Conservation (phyloP, 2,888 invertebrate genomes). For the Drosophila cyrtoloma region DNA sequence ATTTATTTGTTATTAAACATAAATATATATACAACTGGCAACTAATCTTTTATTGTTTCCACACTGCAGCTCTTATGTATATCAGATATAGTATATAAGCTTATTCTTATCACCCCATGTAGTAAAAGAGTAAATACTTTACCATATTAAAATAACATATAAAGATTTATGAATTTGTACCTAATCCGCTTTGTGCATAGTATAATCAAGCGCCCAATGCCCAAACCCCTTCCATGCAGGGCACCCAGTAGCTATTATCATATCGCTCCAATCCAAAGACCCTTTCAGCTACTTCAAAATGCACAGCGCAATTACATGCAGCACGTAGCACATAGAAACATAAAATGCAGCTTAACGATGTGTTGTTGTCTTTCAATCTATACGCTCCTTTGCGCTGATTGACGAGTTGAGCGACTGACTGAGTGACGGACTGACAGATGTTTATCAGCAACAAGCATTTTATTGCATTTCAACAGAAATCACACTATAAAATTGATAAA, state of each 20-base stretch:
- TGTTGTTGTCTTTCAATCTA: conserved; percentile 27
- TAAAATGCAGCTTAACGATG: conserved; percentile 20
- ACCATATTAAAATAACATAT: background rate
- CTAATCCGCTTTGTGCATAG: background rate
- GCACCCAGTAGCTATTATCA: conserved; percentile 21
- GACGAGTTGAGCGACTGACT: conserved; percentile 36
- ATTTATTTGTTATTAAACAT: background rate
- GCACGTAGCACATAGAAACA: conserved; percentile 68
- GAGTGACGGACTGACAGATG: conserved; percentile 54
- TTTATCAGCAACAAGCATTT: conserved; percentile 68
- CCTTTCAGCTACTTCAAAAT: conserved; percentile 43
- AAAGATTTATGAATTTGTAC: background rate
- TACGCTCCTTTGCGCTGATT: conserved; percentile 35
- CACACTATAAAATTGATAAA: conserved; percentile 75
- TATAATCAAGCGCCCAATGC: conserved; percentile 8
- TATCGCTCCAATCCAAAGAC: conserved; percentile 13
- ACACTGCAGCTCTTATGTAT: background rate
- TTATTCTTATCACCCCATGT: background rate
- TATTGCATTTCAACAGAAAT: conserved; percentile 72
- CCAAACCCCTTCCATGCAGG: background rate
- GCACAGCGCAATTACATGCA: conserved; percentile 59
- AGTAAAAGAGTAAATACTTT: background rate
- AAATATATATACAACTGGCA: background rate
- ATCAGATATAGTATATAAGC: background rate
- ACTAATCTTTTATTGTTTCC: background rate